phyloP scores from a whole-genome alignment of 2,797 vertebrate genomes.

The Cossypha niveicapilla region DNA sequence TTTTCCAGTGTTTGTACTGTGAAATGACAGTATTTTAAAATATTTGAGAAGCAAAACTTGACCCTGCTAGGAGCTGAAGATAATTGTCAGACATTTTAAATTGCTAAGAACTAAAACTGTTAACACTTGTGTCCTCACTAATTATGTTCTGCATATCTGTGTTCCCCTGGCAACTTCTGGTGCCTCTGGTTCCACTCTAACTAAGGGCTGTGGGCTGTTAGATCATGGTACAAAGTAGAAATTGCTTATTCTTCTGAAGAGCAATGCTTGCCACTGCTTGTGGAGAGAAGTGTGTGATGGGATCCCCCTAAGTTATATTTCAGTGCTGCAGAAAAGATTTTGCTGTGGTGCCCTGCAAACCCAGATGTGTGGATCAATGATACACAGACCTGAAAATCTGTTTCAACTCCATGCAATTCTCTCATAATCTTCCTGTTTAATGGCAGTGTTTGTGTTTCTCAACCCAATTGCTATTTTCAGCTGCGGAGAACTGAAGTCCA shows the following conservation, averaged over 20 bases:
- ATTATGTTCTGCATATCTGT: neutral
- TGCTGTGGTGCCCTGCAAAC: neutral
- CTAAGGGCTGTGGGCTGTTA: neutral
- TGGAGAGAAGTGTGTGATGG: neutral
- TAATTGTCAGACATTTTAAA: slow-evolving; percentile 25
- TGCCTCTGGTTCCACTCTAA: neutral
- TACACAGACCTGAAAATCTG: neutral
- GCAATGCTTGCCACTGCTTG: neutral
- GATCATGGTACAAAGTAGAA: neutral
- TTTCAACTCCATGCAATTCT: neutral
- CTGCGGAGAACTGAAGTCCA: neutral
- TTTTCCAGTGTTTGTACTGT: neutral
- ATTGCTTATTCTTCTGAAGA: neutral
- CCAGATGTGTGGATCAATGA: neutral
- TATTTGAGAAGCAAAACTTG: slow-evolving; percentile 19
- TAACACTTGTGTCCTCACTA: neutral
- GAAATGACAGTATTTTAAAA: slow-evolving; percentile 1
- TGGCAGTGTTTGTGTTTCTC: neutral
- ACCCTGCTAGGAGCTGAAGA: slow-evolving; percentile 24
- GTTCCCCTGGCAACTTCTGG: slow-evolving; percentile 10
- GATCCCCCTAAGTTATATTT: neutral
- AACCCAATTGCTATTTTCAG: neutral
- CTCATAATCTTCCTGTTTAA: neutral
- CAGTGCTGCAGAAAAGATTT: neutral
- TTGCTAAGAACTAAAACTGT: slow-evolving; percentile 6